Evolutionary conservation across 2,888 invertebrate species (phyloP).

Genomic region (Cepaea hortensis): DNA sequence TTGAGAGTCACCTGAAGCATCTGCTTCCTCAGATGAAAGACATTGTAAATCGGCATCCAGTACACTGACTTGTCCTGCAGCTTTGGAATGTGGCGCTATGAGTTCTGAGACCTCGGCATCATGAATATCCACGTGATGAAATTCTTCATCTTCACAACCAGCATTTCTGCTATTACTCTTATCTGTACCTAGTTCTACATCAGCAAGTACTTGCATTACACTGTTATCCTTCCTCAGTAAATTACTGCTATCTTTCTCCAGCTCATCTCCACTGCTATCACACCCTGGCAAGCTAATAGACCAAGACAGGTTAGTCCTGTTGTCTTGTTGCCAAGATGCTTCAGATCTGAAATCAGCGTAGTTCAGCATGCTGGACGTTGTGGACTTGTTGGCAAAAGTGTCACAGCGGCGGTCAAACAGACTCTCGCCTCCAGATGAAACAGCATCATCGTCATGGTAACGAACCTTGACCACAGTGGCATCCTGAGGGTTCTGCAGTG

Average conservation of each 20-base stretch:
- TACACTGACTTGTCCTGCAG: background rate
- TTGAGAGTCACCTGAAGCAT: background rate
- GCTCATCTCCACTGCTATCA: conserved; percentile 33
- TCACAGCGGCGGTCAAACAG: conserved; percentile 36
- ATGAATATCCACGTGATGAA: conserved; percentile 19
- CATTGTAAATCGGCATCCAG: background rate
- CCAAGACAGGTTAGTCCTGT: background rate
- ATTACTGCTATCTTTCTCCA: background rate
- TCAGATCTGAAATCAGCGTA: conserved; percentile 61
- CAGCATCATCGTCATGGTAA: conserved; percentile 4
- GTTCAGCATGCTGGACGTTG: conserved; percentile 66
- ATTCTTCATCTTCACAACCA: background rate
- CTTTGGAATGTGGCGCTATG: background rate
- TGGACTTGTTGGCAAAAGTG: conserved; percentile 51
- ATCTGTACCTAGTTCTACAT: background rate
- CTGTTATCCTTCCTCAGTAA: background rate
- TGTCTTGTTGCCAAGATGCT: conserved; percentile 45
- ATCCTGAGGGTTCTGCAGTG: background rate
- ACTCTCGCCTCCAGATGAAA: conserved; percentile 33
- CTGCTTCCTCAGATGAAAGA: background rate
- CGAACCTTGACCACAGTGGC: conserved; percentile 23
- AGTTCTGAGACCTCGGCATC: background rate
- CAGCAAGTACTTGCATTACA: background rate
- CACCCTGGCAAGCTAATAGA: conserved; percentile 29
- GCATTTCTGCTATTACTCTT: background rate